Evolutionary conservation across 2,888 invertebrate species (phyloP).

Genomic region (Ochropleura leucogaster): DNA sequence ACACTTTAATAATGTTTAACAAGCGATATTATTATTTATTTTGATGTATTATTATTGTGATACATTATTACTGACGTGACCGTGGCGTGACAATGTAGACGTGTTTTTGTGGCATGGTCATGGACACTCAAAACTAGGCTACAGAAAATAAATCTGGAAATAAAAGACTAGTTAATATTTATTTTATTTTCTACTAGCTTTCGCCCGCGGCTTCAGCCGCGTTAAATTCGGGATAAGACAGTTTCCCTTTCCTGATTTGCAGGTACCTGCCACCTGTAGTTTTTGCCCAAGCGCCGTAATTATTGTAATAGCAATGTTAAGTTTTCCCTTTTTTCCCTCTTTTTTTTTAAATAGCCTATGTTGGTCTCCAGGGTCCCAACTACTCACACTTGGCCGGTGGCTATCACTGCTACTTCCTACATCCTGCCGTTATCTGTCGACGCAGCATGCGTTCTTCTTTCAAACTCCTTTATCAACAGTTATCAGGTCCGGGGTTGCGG

Average conservation of each 20-base stretch:
- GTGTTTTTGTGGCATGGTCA: conserved; percentile 12
- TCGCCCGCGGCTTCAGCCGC: background rate
- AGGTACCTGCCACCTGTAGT: too few relatives aligned
- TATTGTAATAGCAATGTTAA: too few relatives aligned
- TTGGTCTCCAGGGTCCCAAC: too few relatives aligned
- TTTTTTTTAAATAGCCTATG: too few relatives aligned
- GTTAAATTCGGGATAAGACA: too few relatives aligned
- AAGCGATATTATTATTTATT: conserved; percentile 22
- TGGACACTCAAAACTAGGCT: conserved; percentile 11
- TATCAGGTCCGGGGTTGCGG: too few relatives aligned
- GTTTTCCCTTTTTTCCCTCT: too few relatives aligned
- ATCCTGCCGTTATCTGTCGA: too few relatives aligned
- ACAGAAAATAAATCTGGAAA: conserved; percentile 4
- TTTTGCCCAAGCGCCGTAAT: too few relatives aligned
- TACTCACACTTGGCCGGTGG: too few relatives aligned
- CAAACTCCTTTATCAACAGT: background rate
- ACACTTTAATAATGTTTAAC: conserved; percentile 24
- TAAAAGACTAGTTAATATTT: background rate
- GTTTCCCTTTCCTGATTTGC: too few relatives aligned
- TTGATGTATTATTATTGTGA: conserved; percentile 20
- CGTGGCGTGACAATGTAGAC: conserved; percentile 4
- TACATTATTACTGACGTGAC: background rate
- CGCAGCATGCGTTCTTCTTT: background rate
- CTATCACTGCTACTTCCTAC: too few relatives aligned
- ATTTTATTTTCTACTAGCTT: background rate